Evolutionary conservation across 1,140 invertebrate genomes (phyloP).

Genomic region (Pomacea maculata): DNA sequence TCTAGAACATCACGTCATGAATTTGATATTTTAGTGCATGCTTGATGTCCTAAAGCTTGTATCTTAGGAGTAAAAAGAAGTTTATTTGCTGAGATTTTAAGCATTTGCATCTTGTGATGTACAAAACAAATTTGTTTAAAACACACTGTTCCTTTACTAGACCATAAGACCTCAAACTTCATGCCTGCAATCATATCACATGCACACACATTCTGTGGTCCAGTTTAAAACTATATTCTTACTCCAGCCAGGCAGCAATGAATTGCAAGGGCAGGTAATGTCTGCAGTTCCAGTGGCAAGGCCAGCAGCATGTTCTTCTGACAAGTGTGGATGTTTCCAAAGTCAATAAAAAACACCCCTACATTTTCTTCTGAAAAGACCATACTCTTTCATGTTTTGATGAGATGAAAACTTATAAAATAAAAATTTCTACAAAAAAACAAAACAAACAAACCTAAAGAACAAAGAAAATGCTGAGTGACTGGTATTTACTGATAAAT

Average conservation of each 20-base stretch:
- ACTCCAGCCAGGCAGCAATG: constrained; percentile 38
- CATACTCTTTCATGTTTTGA: neutral
- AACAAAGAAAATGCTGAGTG: neutral
- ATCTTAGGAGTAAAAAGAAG: too few relatives aligned
- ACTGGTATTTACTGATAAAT: too few relatives aligned
- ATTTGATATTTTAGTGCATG: too few relatives aligned
- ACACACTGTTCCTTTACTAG: too few relatives aligned
- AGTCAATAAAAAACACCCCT: constrained; percentile 34
- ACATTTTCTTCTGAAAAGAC: constrained; percentile 20
- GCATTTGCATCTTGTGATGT: too few relatives aligned
- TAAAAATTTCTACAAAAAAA: neutral
- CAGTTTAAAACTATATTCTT: neutral
- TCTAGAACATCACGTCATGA: too few relatives aligned
- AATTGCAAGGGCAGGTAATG: constrained; percentile 34
- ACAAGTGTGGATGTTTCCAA: constrained; percentile 30
- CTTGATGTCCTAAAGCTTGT: too few relatives aligned
- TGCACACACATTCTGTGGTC: neutral
- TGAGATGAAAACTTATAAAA: neutral
- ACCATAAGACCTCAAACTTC: neutral
- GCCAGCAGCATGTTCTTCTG: constrained; percentile 18
- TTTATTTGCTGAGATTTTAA: too few relatives aligned
- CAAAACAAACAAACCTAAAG: neutral
- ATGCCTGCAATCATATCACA: neutral
- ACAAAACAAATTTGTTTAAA: too few relatives aligned
- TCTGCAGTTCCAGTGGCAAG: constrained; percentile 23